Conservation (phyloP, 1,140 invertebrate species). For the Drosophila ercepeae region DNA sequence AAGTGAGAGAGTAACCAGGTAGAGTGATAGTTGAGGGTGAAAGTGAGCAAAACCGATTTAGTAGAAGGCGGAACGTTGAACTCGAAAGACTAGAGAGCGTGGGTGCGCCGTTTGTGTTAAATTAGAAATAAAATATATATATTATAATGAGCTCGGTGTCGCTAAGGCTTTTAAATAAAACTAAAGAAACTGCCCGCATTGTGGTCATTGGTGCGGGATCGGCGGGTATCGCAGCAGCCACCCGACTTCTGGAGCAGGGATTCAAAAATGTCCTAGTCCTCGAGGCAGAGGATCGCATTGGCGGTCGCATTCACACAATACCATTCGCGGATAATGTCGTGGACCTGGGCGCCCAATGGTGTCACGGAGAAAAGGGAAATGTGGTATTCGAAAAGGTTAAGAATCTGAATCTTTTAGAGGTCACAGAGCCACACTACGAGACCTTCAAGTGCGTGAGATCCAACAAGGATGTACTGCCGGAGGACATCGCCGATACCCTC, state of each 20-base stretch:
- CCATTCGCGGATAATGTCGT: constrained; percentile 87
- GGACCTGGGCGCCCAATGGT: constrained; percentile 91
- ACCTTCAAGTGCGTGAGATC: constrained; percentile 77
- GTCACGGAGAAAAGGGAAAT: constrained; percentile 91
- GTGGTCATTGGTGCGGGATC: constrained; percentile 86
- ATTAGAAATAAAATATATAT: background rate
- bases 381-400: constrained; percentile 87
- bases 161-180: constrained; percentile 46
- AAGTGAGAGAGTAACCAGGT: background rate
- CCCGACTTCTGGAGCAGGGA: constrained; percentile 85
- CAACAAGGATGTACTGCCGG: constrained; percentile 76
- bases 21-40: background rate
- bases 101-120: background rate
- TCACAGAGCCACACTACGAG: constrained; percentile 54
- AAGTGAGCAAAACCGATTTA: constrained; percentile 26
- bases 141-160: constrained; percentile 41
- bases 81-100: constrained; percentile 2
- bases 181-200: constrained; percentile 70
- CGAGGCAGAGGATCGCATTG: constrained; percentile 90
- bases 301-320: constrained; percentile 88
- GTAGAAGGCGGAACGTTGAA: constrained; percentile 34
- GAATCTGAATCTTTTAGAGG: constrained; percentile 85
- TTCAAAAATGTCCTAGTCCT: constrained; percentile 85
- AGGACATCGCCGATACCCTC: constrained; percentile 54
- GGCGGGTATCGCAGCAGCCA: constrained; percentile 86